Evolutionary conservation across 2,888 invertebrate genomes (phyloP).

Genomic region (Apodemia zela): DNA sequence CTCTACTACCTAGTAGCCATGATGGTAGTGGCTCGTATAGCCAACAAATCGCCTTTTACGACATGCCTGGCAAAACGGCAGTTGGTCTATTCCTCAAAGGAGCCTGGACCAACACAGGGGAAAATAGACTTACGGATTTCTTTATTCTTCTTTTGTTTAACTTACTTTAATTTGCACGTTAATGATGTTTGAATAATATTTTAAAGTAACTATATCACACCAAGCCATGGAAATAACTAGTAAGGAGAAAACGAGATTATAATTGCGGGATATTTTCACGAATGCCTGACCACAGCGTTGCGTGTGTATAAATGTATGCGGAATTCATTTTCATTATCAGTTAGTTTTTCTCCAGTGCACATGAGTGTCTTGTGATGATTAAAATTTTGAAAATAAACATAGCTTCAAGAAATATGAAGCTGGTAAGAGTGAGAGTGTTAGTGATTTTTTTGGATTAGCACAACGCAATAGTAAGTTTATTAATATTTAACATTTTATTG

Average conservation of each 20-base stretch:
- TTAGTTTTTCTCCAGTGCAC: conserved; percentile 62
- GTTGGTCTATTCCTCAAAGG: too few relatives aligned
- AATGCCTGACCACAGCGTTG: conserved; percentile 67
- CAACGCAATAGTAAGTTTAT: conserved; percentile 26
- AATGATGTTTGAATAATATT: too few relatives aligned
- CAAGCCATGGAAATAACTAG: conserved; percentile 36
- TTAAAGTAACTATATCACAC: background rate
- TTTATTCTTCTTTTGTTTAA: background rate
- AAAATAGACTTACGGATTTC: too few relatives aligned
- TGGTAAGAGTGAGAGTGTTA: conserved; percentile 74
- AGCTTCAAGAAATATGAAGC: conserved; percentile 71
- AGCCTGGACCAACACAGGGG: too few relatives aligned
- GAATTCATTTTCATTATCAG: conserved; percentile 79
- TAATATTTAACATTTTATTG: conserved; percentile 30
- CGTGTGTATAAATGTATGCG: conserved; percentile 78
- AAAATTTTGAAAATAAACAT: conserved; percentile 40
- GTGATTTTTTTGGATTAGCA: conserved; percentile 39
- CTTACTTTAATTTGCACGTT: background rate
- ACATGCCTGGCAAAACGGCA: too few relatives aligned
- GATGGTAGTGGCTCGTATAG: too few relatives aligned
- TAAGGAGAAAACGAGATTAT: conserved; percentile 60
- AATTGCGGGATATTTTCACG: conserved; percentile 66
- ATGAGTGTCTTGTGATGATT: conserved; percentile 57
- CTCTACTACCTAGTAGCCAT: too few relatives aligned
- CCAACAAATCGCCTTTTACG: background rate